These are phyloP conservation scores for Pangasius sanitwongsei DNA, from an alignment of 2,797 vertebrate species.

Conservation along the genomic window DNA sequence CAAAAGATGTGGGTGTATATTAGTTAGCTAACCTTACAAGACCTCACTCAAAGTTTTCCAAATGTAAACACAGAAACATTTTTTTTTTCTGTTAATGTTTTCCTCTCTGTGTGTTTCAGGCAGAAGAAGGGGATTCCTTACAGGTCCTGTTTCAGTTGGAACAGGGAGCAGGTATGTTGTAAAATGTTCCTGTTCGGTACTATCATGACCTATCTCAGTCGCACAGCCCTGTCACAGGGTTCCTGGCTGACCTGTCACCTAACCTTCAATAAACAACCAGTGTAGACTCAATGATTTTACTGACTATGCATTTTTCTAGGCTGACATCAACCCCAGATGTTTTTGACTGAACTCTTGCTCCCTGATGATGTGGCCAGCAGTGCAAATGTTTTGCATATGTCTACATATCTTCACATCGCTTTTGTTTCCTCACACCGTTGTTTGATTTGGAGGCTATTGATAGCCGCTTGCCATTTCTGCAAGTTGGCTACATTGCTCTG, in stretches of 20 bases:
- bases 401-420: not conserved
- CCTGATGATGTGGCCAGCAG: conserved; percentile 14
- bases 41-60: conserved; percentile 5
- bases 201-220: conserved; percentile 54
- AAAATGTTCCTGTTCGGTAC: not conserved
- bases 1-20: not conserved
- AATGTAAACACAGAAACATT: conserved; percentile 15
- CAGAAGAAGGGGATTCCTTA: not conserved
- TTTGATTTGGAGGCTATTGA: conserved; percentile 7
- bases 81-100: not conserved
- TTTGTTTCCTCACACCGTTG: conserved; percentile 22
- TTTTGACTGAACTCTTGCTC: not conserved
- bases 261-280: conserved; percentile 60
- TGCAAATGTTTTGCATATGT: conserved; percentile 42
- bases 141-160: conserved; percentile 21
- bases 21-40: conserved; percentile 1
- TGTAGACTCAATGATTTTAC: conserved; percentile 14
- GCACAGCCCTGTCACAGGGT: conserved; percentile 62
- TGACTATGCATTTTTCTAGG: conserved; percentile 20
- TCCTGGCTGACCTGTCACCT: conserved; percentile 63
- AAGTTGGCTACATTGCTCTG: not conserved
- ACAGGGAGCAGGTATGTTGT: conserved; percentile 5
- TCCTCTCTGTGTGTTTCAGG: conserved; percentile 15
- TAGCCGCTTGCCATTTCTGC: not conserved
- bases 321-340: conserved; percentile 29